Conservation (phyloP, 2,113 vertebrate genomes). For the Hippocampus abdominalis region DNA sequence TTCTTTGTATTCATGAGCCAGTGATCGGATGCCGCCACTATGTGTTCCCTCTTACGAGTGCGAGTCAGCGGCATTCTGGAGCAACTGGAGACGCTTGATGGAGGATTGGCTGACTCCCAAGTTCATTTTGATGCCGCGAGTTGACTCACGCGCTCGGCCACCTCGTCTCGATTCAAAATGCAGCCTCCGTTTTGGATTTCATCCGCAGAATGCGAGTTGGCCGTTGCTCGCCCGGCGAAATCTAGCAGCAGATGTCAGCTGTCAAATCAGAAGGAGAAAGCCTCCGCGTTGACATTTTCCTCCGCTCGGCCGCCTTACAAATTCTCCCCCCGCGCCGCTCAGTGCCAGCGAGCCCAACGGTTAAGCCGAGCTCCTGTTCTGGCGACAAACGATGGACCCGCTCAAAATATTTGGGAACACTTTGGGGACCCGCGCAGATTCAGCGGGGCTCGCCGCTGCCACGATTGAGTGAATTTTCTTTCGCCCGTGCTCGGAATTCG, state of each 20-base stretch:
- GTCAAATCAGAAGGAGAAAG: constrained; percentile 30
- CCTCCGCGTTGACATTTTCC: constrained; percentile 9
- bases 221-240: constrained; percentile 17
- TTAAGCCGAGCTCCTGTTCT: constrained; percentile 37
- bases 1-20: no score
- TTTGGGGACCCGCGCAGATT: constrained; percentile 49
- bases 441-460: constrained; percentile 49
- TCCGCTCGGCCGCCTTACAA: constrained; percentile 11
- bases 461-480: constrained; percentile 61
- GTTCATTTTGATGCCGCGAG: no score
- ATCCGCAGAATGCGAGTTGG: not conserved
- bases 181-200: no score
- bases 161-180: no score
- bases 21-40: no score
- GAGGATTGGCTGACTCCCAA: no score
- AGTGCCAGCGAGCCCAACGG: constrained; percentile 37
- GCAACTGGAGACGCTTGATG: no score
- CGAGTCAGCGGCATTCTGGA: no score
- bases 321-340: constrained; percentile 2
- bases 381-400: constrained; percentile 44
- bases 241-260: constrained; percentile 15
- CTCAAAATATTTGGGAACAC: constrained; percentile 54
- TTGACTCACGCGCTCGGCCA: no score
- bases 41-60: no score
- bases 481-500: constrained; percentile 52